A percentile compares a stretch with the other conserved stretches of the same genome.
Evolutionary conservation across 2,888 invertebrate genomes (phyloP).

Genomic region (Actias luna): DNA sequence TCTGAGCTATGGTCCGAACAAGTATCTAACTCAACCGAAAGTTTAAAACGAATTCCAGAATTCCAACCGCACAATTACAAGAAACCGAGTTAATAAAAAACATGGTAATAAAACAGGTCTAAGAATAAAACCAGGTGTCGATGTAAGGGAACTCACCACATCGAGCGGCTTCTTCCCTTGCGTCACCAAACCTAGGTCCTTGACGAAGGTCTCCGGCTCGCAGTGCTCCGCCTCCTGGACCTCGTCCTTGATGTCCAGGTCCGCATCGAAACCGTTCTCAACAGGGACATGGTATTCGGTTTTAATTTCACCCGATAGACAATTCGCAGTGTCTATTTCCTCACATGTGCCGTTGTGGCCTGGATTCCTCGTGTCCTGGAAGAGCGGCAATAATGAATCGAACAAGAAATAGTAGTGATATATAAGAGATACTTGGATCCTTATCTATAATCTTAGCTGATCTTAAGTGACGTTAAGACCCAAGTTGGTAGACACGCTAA

Average conservation of each 20-base stretch:
- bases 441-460: no score
- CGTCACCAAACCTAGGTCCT: conserved; percentile 35
- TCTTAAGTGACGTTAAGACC: no score
- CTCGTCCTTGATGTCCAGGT: conserved; percentile 34
- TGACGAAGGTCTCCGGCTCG: conserved; percentile 57
- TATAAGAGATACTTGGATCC: no score
- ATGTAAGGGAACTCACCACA: not conserved
- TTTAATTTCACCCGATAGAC: conserved; percentile 17
- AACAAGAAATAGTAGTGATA: no score
- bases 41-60: no score
- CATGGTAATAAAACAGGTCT: not conserved
- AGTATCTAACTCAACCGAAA: no score
- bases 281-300: not conserved
- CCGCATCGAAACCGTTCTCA: conserved; percentile 21
- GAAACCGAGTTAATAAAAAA: no score
- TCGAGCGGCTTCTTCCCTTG: conserved; percentile 16
- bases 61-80: no score
- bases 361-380: not conserved
- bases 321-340: not conserved
- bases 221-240: conserved; percentile 36
- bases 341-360: not conserved
- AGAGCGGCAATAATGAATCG: not conserved
- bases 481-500: no score
- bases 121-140: not conserved
- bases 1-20: no score